Evolutionary conservation across 2,888 invertebrate genomes (phyloP), one percentile per base, ranked within the genome.

Genomic region (Formica aserva): DNA sequence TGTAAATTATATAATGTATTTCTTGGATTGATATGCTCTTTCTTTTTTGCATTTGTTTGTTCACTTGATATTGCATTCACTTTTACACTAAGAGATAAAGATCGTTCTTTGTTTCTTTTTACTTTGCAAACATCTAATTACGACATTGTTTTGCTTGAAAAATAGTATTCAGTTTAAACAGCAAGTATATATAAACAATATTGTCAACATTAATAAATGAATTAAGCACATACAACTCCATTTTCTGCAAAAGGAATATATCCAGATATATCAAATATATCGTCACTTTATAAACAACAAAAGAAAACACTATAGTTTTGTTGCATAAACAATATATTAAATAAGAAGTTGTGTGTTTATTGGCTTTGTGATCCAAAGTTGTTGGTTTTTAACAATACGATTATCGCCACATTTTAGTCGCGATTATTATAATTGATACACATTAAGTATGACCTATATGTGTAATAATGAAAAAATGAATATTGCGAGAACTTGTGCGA

Each of bases 341-440:
- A 72, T 66, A 83, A 85, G 84, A 82, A 67, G 29, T 57, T 82
- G 85, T 85, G 82, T 85, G 84, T 90, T 74, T 84, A 90, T 91
- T 88, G 88, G 89, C 86, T 92, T 90, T 85, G 82, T 86, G 89
- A 91, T 91, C 88, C 86, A 91, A 92, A 91, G 88, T 92, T 91
- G 83, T 90, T 91, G 89, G 87, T 91, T 92, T 91, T 88, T 89
- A 88, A 87, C 83, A 88, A 72, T 86, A 78, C 71, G 74, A 85
- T 82, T 81, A 86, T 85, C 57, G 52, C 67, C 29, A 83, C 60
- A 65, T 62, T 72, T 69, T 85, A 77, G 35, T 67, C 67, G 62
- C 62, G 55, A 69, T 83, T 67, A 38, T 41, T 71, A 38, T 63
- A 15, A 63, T 75, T 63, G 41, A 60, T 63, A 65, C 62, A 80